A percentile compares a stretch with the other conserved stretches of the same genome.
phyloP scores from a whole-genome alignment of 2,888 invertebrate genomes.

The Cotesia congregata region DNA sequence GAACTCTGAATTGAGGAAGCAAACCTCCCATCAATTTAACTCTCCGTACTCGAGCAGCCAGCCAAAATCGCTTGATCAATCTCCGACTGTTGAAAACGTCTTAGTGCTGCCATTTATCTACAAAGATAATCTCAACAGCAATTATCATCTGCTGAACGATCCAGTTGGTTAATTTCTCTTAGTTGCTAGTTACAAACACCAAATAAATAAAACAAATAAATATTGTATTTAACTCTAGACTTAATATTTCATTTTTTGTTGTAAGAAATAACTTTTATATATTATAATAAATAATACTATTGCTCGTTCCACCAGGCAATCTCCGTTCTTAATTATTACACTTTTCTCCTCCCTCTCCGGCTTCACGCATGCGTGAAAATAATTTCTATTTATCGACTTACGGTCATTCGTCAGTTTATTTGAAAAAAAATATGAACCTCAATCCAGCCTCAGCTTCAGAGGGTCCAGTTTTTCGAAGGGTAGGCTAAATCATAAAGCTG shows the following conservation, averaged over 20 bases:
- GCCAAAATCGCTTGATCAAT: neutral
- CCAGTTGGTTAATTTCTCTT: neutral
- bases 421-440: no score
- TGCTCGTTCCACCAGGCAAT: no score
- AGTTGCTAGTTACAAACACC: neutral
- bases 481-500: no score
- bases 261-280: no score
- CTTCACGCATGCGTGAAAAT: no score
- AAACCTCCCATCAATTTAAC: neutral
- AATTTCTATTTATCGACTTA: no score
- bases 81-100: neutral
- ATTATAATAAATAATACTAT: no score
- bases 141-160: neutral
- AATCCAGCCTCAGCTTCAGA: no score
- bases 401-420: no score
- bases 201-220: neutral
- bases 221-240: conserved; percentile 1
- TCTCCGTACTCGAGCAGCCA: neutral
- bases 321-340: no score
- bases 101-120: neutral
- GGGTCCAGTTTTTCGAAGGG: no score
- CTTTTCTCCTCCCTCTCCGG: no score
- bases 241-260: neutral
- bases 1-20: neutral
- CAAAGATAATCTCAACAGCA: neutral